Conservation (phyloP, 2,113 vertebrate genomes). For the Chaetorhynchus papuensis region DNA sequence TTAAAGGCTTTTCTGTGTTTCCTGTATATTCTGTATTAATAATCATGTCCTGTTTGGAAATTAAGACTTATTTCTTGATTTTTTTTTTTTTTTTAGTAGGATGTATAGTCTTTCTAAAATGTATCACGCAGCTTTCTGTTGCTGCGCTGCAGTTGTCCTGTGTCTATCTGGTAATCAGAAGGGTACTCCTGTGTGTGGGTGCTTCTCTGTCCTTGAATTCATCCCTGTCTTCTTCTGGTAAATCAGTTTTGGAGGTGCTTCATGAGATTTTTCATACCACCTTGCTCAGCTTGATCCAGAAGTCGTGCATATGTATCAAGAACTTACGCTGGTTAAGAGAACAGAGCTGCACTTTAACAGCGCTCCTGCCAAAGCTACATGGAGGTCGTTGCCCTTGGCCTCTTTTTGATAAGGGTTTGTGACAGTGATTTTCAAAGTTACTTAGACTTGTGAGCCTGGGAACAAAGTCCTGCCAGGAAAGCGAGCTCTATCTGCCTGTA, state of each 20-base stretch:
- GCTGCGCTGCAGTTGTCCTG: neutral
- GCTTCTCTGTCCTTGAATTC: neutral
- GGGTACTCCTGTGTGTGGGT: neutral
- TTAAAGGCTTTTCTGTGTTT: neutral
- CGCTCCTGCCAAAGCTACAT: rapidly evolving
- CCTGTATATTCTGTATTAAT: neutral
- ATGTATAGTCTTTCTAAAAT: neutral
- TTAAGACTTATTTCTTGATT: neutral
- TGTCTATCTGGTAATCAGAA: neutral
- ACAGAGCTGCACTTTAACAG: neutral
- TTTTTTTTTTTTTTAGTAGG: neutral
- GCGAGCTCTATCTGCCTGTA: neutral
- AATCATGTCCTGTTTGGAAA: neutral
- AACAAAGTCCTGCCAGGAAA: neutral
- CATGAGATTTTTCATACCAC: rapidly evolving
- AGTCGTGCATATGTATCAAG: neutral
- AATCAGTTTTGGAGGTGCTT: neutral
- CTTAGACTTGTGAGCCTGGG: neutral
- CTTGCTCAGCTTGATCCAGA: neutral
- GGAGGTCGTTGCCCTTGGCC: neutral
- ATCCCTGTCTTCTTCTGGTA: rapidly evolving
- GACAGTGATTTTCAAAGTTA: neutral
- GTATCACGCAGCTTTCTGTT: neutral
- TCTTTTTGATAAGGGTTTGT: neutral
- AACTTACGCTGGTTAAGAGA: neutral